Conservation (phyloP, 2,888 invertebrate genomes). For the Zygothrica quintamaculata region DNA sequence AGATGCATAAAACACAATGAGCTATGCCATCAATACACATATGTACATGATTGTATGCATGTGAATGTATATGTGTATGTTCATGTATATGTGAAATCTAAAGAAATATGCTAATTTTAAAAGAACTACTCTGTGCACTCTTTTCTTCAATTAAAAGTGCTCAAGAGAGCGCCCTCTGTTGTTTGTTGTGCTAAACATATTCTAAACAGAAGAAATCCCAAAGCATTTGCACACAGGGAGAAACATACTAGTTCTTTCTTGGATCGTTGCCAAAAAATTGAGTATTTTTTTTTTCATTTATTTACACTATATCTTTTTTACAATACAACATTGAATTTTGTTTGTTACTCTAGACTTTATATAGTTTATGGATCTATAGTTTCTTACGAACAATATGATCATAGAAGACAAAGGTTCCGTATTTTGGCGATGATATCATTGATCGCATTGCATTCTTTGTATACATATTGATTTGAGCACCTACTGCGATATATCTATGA, state of each 20-base stretch:
- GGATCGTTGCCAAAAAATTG: conserved; percentile 27
- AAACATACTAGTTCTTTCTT: conserved; percentile 12
- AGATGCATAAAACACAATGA: conserved; percentile 60
- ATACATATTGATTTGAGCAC: conserved; percentile 86
- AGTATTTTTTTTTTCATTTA: conserved; percentile 18
- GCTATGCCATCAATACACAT: conserved; percentile 40
- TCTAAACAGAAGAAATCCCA: conserved; percentile 74
- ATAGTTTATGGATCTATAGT: conserved; percentile 75
- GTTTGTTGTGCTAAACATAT: conserved; percentile 81
- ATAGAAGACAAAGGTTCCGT: conserved; percentile 91
- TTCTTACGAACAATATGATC: conserved; percentile 90
- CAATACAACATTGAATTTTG: conserved; percentile 2
- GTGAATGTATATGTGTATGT: too few relatives aligned
- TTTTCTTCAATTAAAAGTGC: neutral
- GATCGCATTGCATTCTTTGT: conserved; percentile 89
- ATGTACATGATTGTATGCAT: too few relatives aligned
- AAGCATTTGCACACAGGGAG: too few relatives aligned
- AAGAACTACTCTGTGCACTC: conserved; percentile 25
- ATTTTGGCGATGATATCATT: conserved; percentile 87
- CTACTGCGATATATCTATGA: conserved; percentile 90
- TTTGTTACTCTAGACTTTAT: neutral
- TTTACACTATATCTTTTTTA: neutral
- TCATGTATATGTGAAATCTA: too few relatives aligned
- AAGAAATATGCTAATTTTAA: conserved; percentile 76
- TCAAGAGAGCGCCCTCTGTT: conserved; percentile 42